Evolutionary conservation across 2,888 invertebrate genomes (phyloP).

Genomic region (Parapristionchus giblindavisi): DNA sequence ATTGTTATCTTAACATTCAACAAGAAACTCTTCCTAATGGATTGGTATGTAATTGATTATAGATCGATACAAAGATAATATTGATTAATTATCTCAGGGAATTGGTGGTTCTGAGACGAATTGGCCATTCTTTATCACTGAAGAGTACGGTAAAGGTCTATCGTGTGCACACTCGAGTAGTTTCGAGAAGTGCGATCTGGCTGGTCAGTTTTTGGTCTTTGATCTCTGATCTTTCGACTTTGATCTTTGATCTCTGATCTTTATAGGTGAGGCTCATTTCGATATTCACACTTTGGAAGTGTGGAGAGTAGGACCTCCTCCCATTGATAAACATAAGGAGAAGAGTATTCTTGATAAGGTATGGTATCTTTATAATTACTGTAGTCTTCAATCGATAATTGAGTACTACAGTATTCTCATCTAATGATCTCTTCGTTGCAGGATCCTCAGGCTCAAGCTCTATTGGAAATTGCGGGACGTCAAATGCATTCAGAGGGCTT

Average conservation of each 20-base stretch:
- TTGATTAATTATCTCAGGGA: conserved; percentile 48
- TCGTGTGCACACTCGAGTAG: conserved; percentile 45
- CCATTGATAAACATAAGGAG: conserved; percentile 44
- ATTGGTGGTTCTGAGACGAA: conserved; percentile 49
- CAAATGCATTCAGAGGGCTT: conserved; percentile 85
- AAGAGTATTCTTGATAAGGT: conserved; percentile 58
- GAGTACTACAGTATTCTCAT: background rate
- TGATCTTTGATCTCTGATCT: background rate
- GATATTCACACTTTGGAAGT: conserved; percentile 46
- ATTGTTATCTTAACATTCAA: conserved; percentile 88
- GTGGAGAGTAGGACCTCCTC: conserved; percentile 55
- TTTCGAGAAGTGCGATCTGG: conserved; percentile 53
- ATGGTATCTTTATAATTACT: background rate
- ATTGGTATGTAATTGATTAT: conserved; percentile 76
- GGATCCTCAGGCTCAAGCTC: conserved; percentile 83
- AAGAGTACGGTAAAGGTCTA: conserved; percentile 51
- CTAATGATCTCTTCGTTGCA: too few relatives aligned
- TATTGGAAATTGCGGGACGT: conserved; percentile 85
- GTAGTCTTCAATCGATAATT: background rate
- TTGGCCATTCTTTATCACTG: conserved; percentile 58
- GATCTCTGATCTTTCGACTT: conserved; percentile 10
- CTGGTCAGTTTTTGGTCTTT: conserved; percentile 48
- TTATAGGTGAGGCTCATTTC: conserved; percentile 20
- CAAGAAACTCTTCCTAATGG: conserved; percentile 95
- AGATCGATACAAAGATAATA: too few relatives aligned